These are phyloP conservation scores for Meandrusa payeni DNA, from an alignment of 2,888 invertebrate species.

Conservation along the genomic window DNA sequence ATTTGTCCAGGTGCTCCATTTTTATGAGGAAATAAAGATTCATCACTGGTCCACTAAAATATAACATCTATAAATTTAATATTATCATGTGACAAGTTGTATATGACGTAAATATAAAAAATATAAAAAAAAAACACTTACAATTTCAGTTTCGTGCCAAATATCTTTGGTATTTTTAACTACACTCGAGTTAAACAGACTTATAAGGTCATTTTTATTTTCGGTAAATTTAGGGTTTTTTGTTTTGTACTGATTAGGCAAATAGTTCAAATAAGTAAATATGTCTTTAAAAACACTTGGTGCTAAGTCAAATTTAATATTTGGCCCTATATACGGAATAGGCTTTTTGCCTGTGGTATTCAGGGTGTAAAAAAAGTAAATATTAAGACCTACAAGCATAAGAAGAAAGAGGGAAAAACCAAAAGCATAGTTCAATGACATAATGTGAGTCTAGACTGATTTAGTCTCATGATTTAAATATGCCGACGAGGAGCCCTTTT, in stretches of 20 bases:
- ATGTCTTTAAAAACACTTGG: constrained; percentile 58
- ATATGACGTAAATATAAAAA: constrained; percentile 35
- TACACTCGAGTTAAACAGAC: constrained; percentile 60
- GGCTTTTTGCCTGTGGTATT: constrained; percentile 47
- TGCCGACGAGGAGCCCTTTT: too few species aligned
- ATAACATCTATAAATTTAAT: constrained; percentile 4
- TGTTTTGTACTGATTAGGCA: constrained; percentile 59
- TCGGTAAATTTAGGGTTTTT: constrained; percentile 54
- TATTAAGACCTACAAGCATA: constrained; percentile 61
- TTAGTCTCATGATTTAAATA: constrained; percentile 2
- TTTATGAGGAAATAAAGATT: constrained; percentile 66
- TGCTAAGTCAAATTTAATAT: constrained; percentile 47
- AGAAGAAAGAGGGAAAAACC: constrained; percentile 65
- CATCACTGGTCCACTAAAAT: constrained; percentile 66
- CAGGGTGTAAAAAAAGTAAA: constrained; percentile 68
- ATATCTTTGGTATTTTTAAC: constrained; percentile 38
- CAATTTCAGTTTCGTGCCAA: constrained; percentile 54
- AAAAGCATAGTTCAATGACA: constrained; percentile 73
- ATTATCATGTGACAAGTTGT: too few species aligned
- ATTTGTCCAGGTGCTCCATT: constrained; percentile 82
- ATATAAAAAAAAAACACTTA: constrained; percentile 39
- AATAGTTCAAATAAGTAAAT: constrained; percentile 59
- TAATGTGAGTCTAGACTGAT: constrained; percentile 30
- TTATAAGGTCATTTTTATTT: constrained; percentile 50
- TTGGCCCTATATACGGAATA: constrained; percentile 43